Conservation (phyloP, 2,797 vertebrate genomes). For the Oryzias dopingdopingensis region DNA sequence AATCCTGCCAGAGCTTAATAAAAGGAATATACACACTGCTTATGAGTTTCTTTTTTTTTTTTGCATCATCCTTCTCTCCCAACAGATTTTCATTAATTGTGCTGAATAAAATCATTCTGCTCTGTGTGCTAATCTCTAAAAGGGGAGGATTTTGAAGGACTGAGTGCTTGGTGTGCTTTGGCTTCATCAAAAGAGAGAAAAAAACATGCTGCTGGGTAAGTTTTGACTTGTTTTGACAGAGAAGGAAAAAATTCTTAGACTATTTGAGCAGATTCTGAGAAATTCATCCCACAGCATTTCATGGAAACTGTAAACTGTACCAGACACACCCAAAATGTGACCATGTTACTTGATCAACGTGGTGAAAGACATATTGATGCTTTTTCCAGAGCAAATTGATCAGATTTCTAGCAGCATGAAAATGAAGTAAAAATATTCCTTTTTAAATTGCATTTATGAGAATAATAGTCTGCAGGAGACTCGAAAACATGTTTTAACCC, state of each 20-base stretch:
- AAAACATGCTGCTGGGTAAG: constrained; percentile 8
- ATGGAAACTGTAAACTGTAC: constrained; percentile 38
- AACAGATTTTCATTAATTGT: constrained; percentile 29
- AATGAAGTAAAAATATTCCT: constrained; percentile 8
- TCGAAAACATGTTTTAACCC: constrained; percentile 9
- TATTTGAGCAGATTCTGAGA: constrained; percentile 39
- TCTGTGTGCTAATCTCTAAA: constrained; percentile 21
- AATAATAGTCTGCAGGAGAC: constrained; percentile 7
- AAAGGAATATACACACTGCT: constrained; percentile 40
- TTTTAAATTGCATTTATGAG: background rate
- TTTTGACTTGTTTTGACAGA: constrained; percentile 39
- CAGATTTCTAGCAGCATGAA: constrained; percentile 15
- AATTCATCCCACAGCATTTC: constrained; percentile 38
- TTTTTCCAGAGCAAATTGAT: constrained; percentile 31
- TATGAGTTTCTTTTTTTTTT: constrained; percentile 12
- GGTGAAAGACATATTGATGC: constrained; percentile 12
- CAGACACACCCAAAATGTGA: constrained; percentile 54
- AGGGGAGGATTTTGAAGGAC: constrained; percentile 25
- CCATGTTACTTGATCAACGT: no score
- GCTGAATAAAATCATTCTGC: constrained; percentile 29
- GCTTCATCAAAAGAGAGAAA: constrained; percentile 20
- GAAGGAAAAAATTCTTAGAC: constrained; percentile 10
- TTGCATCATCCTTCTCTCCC: constrained; percentile 25
- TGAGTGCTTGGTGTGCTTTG: constrained; percentile 5
- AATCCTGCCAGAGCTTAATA: constrained; percentile 30